Evolutionary conservation across 1,140 invertebrate species (phyloP).

Genomic region (Drosophila pectinifera): DNA sequence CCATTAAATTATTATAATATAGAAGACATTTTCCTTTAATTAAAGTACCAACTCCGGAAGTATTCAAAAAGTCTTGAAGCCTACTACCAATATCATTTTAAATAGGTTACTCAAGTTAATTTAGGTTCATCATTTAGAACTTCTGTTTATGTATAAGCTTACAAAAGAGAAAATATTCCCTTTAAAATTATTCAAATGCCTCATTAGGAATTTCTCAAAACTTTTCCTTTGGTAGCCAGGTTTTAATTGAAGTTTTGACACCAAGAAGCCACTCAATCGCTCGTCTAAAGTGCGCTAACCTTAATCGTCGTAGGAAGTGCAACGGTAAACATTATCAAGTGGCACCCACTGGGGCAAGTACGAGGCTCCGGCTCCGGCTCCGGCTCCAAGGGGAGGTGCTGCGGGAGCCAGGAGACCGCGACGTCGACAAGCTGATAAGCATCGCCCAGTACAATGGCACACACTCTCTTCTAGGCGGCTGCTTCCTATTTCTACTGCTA

Average conservation of each 20-base stretch:
- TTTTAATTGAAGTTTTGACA: conserved; percentile 45
- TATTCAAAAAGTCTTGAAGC: too few species aligned
- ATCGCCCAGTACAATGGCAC: conserved; percentile 65
- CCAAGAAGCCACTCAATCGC: conserved; percentile 15
- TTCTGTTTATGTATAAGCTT: background rate
- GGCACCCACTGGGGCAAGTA: conserved; percentile 28
- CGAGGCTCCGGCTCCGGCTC: background rate
- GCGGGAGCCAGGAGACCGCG: conserved; percentile 64
- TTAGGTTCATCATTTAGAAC: too few species aligned
- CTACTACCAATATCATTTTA: too few species aligned
- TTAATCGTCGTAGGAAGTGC: conserved; percentile 69
- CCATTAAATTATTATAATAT: too few species aligned
- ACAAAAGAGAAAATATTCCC: background rate
- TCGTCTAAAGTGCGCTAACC: conserved; percentile 39
- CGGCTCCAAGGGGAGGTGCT: conserved; percentile 31
- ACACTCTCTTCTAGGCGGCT: conserved; percentile 31
- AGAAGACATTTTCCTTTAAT: too few species aligned
- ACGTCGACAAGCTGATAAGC: conserved; percentile 73
- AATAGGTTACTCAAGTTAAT: too few species aligned
- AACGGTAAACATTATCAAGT: conserved; percentile 75
- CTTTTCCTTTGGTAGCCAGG: background rate
- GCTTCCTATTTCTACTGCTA: conserved; percentile 11
- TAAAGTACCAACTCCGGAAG: too few species aligned
- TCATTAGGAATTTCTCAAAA: background rate
- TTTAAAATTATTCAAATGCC: background rate